These are phyloP conservation scores for Aporophyla nigra DNA, from an alignment of 2,888 invertebrate genomes.

Conservation along the genomic window DNA sequence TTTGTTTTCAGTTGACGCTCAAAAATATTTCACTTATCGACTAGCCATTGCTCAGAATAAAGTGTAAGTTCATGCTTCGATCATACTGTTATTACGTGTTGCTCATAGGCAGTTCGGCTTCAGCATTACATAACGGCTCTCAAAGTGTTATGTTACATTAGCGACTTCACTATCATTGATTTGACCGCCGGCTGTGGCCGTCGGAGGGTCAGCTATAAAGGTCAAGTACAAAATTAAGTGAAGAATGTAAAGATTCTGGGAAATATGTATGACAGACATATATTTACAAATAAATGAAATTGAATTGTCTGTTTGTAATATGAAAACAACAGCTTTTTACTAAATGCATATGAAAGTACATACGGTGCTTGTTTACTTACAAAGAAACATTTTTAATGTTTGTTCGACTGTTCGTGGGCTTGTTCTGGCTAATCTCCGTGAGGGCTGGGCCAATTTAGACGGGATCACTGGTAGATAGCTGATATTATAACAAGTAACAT, in stretches of 20 bases:
- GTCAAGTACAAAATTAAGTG: conserved; percentile 52
- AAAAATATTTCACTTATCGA: conserved; percentile 1
- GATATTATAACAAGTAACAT: too few species aligned
- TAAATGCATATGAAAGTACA: too few species aligned
- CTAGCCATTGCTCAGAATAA: conserved; percentile 16
- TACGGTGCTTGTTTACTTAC: too few species aligned
- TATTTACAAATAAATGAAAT: not conserved
- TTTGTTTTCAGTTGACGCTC: not conserved
- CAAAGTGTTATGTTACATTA: conserved; percentile 53
- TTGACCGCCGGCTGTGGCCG: conserved; percentile 46
- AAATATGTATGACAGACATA: not conserved
- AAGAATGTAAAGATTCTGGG: conserved; percentile 22
- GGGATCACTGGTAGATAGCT: too few species aligned
- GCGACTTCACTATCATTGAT: conserved; percentile 62
- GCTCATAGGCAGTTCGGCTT: not conserved
- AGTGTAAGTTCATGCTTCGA: conserved; percentile 19
- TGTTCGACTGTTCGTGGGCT: too few species aligned
- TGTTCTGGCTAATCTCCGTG: too few species aligned
- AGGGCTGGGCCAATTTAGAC: too few species aligned
- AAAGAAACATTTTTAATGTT: too few species aligned
- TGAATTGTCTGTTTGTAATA: too few species aligned
- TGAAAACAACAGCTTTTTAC: too few species aligned
- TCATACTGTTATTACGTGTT: conserved; percentile 17
- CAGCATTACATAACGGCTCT: conserved; percentile 42
- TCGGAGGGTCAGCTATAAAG: conserved; percentile 44